Percentiles rank a stretch among this genome's conserved stretches.
Conservation (phyloP, 2,113 vertebrate species). For the Geococcyx californianus region DNA sequence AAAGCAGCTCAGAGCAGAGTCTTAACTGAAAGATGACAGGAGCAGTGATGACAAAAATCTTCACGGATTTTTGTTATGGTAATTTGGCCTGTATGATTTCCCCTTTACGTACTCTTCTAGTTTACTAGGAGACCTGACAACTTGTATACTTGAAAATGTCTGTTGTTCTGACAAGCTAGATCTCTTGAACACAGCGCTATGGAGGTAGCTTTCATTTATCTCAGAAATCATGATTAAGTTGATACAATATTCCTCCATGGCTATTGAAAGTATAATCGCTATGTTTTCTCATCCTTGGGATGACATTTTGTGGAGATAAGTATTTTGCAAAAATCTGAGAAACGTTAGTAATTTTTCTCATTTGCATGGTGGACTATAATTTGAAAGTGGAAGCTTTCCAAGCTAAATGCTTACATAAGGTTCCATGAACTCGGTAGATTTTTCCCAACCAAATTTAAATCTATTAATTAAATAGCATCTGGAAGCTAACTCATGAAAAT, state of each 20-base stretch:
- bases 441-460: neutral
- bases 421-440: neutral
- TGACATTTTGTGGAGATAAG: neutral
- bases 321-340: neutral
- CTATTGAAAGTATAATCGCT: neutral
- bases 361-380: neutral
- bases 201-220: neutral
- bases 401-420: neutral
- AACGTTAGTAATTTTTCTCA: neutral
- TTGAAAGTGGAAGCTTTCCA: neutral
- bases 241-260: neutral
- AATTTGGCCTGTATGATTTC: neutral
- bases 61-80: neutral
- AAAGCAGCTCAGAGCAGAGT: neutral
- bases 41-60: neutral
- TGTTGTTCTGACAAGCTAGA: neutral
- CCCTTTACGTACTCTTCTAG: neutral
- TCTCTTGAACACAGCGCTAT: neutral
- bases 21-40: neutral
- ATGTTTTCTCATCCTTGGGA: neutral
- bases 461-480: neutral
- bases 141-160: neutral
- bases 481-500: neutral
- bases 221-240: neutral
- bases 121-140: neutral